Conservation (phyloP, 1,140 invertebrate species). For the Euborellia annulipes region DNA sequence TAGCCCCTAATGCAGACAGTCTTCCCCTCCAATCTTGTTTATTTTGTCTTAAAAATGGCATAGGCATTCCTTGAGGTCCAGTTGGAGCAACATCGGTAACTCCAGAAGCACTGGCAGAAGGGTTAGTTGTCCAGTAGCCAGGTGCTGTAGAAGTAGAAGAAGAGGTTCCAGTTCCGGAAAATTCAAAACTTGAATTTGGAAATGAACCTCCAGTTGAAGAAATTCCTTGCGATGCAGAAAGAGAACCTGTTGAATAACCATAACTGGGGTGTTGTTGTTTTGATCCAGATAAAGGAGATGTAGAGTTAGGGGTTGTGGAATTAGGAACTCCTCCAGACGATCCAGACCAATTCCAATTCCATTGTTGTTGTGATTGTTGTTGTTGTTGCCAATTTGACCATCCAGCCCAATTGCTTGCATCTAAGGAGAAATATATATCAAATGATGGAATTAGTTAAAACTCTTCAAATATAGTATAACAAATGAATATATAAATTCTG, state of each 20-base stretch:
- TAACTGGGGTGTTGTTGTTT: too few species aligned
- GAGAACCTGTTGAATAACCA: too few species aligned
- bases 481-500: too few species aligned
- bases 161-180: too few species aligned
- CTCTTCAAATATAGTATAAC: too few species aligned
- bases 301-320: constrained; percentile 6
- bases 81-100: constrained; percentile 23
- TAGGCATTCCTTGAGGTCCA: constrained; percentile 28
- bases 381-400: constrained; percentile 8
- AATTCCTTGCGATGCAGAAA: too few species aligned
- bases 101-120: constrained; percentile 23
- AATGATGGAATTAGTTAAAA: too few species aligned
- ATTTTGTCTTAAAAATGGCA: constrained; percentile 24
- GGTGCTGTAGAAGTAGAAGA: too few species aligned
- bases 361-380: not conserved
- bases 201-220: too few species aligned
- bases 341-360: not conserved
- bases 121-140: constrained; percentile 7
- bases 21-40: constrained; percentile 14
- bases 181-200: too few species aligned
- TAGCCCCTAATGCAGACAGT: not conserved
- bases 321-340: constrained; percentile 12
- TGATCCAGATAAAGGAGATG: too few species aligned
- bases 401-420: not conserved
- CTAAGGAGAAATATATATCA: not conserved